phyloP scores from a whole-genome alignment of 2,888 invertebrate species.

The Lapara coniferarum region DNA sequence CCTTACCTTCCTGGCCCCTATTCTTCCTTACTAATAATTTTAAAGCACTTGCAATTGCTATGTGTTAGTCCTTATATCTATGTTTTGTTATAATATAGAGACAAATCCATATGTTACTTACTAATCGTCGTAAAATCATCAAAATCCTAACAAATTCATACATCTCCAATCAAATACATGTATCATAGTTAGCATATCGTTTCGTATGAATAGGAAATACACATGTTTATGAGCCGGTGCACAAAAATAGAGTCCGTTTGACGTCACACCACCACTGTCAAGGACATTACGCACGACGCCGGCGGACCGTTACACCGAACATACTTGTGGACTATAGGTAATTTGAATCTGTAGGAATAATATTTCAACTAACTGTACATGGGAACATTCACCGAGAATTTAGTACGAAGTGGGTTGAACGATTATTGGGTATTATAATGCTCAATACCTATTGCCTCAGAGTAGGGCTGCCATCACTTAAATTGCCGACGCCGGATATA shows the following conservation, averaged over 20 bases:
- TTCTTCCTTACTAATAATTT: too few species aligned
- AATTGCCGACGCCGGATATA: too few species aligned
- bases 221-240: constrained; percentile 48
- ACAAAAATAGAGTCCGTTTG: constrained; percentile 40
- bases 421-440: too few species aligned
- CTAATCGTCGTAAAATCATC: background rate
- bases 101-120: background rate
- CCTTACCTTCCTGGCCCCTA: too few species aligned
- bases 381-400: too few species aligned
- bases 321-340: constrained; percentile 1
- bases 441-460: too few species aligned
- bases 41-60: too few species aligned
- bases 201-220: constrained; percentile 43
- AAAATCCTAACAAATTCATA: background rate
- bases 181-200: constrained; percentile 16
- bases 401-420: too few species aligned
- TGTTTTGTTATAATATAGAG: too few species aligned
- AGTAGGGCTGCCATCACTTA: too few species aligned
- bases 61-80: too few species aligned
- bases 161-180: background rate
- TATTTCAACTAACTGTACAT: too few species aligned
- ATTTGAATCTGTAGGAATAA: background rate
- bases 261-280: constrained; percentile 43
- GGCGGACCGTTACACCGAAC: constrained; percentile 26
- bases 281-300: constrained; percentile 34